Percentiles rank a stretch among this genome's conserved stretches.
These are phyloP conservation scores for Drosophila azteca DNA, from an alignment of 1,140 invertebrate species.

Conservation along the genomic window DNA sequence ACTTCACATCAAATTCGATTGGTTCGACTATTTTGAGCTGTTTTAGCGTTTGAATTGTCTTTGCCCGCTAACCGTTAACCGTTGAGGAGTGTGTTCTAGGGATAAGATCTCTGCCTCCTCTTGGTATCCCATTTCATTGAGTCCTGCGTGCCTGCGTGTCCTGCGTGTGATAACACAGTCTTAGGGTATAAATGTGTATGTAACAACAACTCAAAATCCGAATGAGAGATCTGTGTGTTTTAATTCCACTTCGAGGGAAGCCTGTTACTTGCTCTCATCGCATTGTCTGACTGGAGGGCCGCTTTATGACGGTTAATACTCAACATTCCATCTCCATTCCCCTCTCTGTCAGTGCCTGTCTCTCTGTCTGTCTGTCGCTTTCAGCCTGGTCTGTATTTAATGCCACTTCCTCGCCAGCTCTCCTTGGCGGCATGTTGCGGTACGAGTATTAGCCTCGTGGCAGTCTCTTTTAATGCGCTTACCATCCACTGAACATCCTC, in stretches of 20 bases:
- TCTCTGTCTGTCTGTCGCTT: not conserved
- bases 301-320: constrained; percentile 26
- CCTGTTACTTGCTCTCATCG: constrained; percentile 10
- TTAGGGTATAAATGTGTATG: no score
- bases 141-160: no score
- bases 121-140: no score
- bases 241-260: constrained; percentile 18
- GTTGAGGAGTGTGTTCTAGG: no score
- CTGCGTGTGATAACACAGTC: constrained; percentile 10
- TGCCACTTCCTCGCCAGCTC: not conserved
- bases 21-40: no score
- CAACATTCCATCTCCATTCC: not conserved
- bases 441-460: constrained; percentile 34
- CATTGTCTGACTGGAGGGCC: constrained; percentile 21
- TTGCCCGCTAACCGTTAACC: no score
- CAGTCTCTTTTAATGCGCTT: constrained; percentile 60
- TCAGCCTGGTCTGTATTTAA: not conserved
- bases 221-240: not conserved
- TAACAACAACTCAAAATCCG: constrained; percentile 9
- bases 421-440: not conserved
- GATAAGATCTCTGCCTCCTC: no score
- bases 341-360: not conserved
- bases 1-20: no score
- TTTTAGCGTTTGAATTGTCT: no score
- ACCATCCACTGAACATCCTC: constrained; percentile 41